These are phyloP conservation scores for Stenotaenia linearis DNA, from an alignment of 2,888 invertebrate species.

Conservation along the genomic window DNA sequence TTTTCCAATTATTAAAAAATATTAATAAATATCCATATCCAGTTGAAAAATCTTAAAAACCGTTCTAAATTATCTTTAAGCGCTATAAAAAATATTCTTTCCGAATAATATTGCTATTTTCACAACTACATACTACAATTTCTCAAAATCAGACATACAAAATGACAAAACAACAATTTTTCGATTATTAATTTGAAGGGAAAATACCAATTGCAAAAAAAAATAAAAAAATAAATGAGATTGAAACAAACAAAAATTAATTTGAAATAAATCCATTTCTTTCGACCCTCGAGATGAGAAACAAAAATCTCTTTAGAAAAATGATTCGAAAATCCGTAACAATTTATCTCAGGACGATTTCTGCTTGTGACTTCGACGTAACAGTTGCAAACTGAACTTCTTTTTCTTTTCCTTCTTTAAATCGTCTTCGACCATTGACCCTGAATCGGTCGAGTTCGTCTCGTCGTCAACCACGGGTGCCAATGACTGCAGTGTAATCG, in stretches of 20 bases:
- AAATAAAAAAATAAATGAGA: not conserved
- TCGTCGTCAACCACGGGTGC: constrained; percentile 8
- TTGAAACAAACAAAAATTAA: too few species aligned
- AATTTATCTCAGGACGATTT: not conserved
- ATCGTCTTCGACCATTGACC: constrained; percentile 34
- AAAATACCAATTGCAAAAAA: too few species aligned
- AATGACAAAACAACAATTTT: too few species aligned
- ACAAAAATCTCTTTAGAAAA: too few species aligned
- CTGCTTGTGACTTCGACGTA: not conserved
- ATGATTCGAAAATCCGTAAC: too few species aligned
- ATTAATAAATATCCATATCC: not conserved
- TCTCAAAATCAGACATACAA: not conserved
- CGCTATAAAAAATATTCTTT: not conserved
- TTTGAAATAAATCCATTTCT: too few species aligned
- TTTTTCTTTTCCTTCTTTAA: constrained; percentile 35
- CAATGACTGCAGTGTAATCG: not conserved
- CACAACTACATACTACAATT: not conserved
- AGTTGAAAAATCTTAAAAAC: not conserved
- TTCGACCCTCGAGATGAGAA: not conserved
- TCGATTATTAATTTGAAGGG: too few species aligned
- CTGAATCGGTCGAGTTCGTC: constrained; percentile 34
- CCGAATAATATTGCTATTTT: not conserved
- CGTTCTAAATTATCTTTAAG: not conserved
- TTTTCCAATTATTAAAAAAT: not conserved
- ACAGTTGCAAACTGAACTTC: not conserved